Evolutionary conservation across 2,888 invertebrate genomes (phyloP).

Genomic region (Lomographa bimaculata): DNA sequence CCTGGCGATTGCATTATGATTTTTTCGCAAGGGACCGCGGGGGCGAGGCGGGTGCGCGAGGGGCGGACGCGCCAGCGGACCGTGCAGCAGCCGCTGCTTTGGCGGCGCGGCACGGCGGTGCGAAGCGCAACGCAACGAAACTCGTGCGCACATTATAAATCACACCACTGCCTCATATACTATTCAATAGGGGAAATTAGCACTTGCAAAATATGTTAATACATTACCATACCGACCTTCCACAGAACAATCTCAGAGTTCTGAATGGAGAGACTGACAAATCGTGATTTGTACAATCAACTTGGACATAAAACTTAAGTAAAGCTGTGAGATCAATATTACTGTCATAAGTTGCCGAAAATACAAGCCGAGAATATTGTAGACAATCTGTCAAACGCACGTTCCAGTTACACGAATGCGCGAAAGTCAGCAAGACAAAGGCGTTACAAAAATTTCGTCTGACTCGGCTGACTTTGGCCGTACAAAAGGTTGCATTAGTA

Average conservation of each 20-base stretch:
- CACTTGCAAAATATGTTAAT: neutral
- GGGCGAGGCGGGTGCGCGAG: constrained; percentile 61
- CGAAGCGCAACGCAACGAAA: constrained; percentile 63
- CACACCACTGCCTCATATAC: constrained; percentile 42
- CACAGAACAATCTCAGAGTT: neutral
- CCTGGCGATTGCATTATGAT: constrained; percentile 82
- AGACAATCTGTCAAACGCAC: constrained; percentile 28
- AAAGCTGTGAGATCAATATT: constrained; percentile 32
- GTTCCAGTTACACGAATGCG: constrained; percentile 39
- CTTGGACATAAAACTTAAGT: neutral
- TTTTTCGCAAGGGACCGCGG: constrained; percentile 81
- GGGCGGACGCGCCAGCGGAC: constrained; percentile 67
- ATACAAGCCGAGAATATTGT: constrained; percentile 19
- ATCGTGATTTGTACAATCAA: neutral
- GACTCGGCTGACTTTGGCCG: constrained; percentile 42
- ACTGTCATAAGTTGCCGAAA: constrained; percentile 19
- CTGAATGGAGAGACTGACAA: neutral
- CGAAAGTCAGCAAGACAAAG: constrained; percentile 74
- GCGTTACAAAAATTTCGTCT: constrained; percentile 72
- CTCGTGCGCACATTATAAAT: constrained; percentile 46
- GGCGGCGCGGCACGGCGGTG: constrained; percentile 31
- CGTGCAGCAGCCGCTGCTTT: constrained; percentile 75
- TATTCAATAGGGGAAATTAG: constrained; percentile 40
- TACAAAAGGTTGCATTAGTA: constrained; percentile 73
- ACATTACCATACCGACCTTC: neutral